These are phyloP conservation scores for Brachyopa scutellaris DNA, from an alignment of 2,888 invertebrate genomes.

Conservation along the genomic window DNA sequence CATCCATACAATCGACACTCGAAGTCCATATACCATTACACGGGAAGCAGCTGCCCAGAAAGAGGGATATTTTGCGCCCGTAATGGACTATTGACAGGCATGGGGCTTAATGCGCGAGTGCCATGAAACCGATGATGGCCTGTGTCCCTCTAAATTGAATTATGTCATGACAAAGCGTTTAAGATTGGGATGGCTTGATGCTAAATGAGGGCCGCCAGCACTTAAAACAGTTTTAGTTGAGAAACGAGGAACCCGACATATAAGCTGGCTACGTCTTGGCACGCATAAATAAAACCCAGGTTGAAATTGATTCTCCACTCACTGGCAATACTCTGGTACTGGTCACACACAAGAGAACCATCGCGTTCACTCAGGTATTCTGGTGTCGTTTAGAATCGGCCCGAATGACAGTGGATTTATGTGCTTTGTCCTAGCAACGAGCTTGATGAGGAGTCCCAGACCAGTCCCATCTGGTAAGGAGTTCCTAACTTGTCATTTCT, in stretches of 20 bases:
- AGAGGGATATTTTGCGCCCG: slow-evolving; percentile 57
- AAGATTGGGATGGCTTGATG: slow-evolving; percentile 27
- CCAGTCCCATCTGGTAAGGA: slow-evolving; percentile 65
- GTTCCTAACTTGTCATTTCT: slow-evolving; percentile 64
- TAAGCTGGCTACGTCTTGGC: not conserved
- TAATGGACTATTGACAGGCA: slow-evolving; percentile 70
- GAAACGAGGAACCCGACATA: slow-evolving; percentile 25
- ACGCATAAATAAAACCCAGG: slow-evolving; percentile 48
- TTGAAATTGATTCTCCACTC: slow-evolving; percentile 50
- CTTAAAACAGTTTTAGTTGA: slow-evolving; percentile 19
- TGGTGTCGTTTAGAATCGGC: slow-evolving; percentile 51
- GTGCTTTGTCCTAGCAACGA: slow-evolving; percentile 59
- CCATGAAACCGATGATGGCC: slow-evolving; percentile 63
- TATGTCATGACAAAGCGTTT: slow-evolving; percentile 69
- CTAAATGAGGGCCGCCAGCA: slow-evolving; percentile 2
- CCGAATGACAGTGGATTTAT: slow-evolving; percentile 67
- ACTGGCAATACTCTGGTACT: slow-evolving; percentile 6
- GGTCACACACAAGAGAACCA: not conserved
- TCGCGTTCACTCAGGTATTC: slow-evolving; percentile 55
- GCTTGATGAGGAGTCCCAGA: slow-evolving; percentile 66
- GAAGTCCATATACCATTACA: slow-evolving; percentile 8
- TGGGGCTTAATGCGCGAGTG: slow-evolving; percentile 58
- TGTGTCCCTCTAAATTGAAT: slow-evolving; percentile 63
- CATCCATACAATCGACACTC: slow-evolving; percentile 12
- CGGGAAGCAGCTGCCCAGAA: slow-evolving; percentile 28